These are phyloP conservation scores for Pantala flavescens DNA, from an alignment of 1,140 invertebrate species.

Conservation along the genomic window DNA sequence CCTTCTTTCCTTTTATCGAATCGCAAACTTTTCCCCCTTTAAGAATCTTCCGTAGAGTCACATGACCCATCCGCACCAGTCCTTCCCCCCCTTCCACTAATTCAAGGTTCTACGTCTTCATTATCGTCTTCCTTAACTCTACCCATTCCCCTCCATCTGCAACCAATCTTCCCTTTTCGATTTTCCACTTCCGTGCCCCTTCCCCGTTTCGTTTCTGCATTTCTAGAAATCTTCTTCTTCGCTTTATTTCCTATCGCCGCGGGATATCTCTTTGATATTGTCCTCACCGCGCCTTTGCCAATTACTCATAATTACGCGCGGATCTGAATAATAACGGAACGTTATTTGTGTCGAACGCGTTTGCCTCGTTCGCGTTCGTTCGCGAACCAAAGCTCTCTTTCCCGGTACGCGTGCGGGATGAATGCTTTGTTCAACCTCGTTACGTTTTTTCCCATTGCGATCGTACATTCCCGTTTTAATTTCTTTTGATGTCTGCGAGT, in stretches of 20 bases:
- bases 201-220: background rate
- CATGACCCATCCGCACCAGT: background rate
- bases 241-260: background rate
- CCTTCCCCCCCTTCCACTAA: background rate
- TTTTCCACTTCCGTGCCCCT: background rate
- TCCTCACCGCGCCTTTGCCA: no score
- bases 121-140: background rate
- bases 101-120: background rate
- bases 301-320: no score
- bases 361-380: no score
- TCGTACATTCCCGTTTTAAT: no score
- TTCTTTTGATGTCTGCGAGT: no score
- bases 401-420: no score
- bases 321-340: no score
- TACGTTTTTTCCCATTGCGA: no score
- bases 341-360: no score
- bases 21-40: background rate
- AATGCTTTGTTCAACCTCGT: no score
- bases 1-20: background rate
- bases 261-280: background rate
- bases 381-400: no score
- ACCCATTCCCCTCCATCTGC: background rate
- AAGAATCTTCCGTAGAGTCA: background rate
- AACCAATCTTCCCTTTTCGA: background rate
- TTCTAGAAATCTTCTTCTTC: background rate